These are phyloP conservation scores for Penaeus vannamei DNA, from an alignment of 1,140 invertebrate species.

Conservation along the genomic window DNA sequence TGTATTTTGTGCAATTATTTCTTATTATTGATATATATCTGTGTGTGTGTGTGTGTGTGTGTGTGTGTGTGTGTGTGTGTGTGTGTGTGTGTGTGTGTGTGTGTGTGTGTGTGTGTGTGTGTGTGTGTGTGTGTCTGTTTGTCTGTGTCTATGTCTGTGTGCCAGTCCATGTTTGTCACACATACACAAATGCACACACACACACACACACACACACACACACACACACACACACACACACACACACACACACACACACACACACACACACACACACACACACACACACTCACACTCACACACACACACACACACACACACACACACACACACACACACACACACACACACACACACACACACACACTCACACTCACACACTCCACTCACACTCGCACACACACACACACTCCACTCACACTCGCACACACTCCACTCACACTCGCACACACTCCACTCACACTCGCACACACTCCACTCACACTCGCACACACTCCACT, in stretches of 20 bases:
- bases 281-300: background rate
- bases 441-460: too few species aligned
- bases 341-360: background rate
- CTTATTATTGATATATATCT: conserved; percentile 13
- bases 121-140: conserved; percentile 11
- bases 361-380: background rate
- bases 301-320: background rate
- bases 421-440: too few species aligned
- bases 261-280: conserved; percentile 3
- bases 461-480: too few species aligned
- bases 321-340: background rate
- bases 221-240: conserved; percentile 6
- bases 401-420: too few species aligned
- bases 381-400: too few species aligned
- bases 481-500: too few species aligned
- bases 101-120: background rate
- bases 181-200: background rate
- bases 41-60: background rate
- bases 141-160: background rate
- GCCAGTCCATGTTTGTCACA: background rate
- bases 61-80: conserved; percentile 18
- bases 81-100: background rate
- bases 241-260: background rate
- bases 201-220: background rate
- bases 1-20: background rate